These are phyloP conservation scores for Spilosoma lubricipeda DNA, from an alignment of 2,888 invertebrate genomes.

Conservation along the genomic window DNA sequence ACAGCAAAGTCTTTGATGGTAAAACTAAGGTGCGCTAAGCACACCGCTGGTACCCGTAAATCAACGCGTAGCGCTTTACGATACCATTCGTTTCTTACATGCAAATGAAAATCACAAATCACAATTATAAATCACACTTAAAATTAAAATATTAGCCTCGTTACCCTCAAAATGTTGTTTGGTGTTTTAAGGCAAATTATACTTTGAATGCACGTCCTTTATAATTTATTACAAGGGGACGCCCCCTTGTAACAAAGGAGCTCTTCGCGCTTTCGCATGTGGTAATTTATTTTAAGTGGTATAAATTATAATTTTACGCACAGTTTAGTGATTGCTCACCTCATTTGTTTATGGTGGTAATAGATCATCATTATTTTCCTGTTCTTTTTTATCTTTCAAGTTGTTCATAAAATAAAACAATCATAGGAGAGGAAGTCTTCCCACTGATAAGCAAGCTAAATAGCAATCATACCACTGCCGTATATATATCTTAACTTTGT, in stretches of 20 bases:
- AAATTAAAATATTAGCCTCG: constrained; percentile 30
- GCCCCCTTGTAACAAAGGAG: not conserved
- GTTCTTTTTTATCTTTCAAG: not conserved
- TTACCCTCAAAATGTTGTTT: constrained; percentile 38
- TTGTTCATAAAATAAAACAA: not conserved
- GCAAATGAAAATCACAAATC: not conserved
- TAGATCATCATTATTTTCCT: not conserved
- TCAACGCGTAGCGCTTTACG: not conserved
- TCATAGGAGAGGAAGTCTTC: no score
- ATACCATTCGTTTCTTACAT: not conserved
- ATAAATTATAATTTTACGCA: constrained; percentile 15
- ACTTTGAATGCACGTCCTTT: constrained; percentile 39
- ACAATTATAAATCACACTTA: constrained; percentile 6
- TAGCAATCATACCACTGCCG: no score
- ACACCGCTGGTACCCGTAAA: not conserved
- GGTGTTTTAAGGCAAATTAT: constrained; percentile 45
- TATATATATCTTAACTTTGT: no score
- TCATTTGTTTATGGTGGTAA: not conserved
- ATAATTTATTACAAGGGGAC: constrained; percentile 13
- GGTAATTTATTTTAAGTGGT: constrained; percentile 16
- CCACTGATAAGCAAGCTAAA: no score
- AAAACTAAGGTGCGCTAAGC: not conserved
- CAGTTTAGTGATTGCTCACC: not conserved
- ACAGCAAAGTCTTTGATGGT: no score
- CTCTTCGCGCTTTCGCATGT: constrained; percentile 13